Conservation (phyloP, 2,797 vertebrate genomes). For the Alcedo quadribrachys region DNA sequence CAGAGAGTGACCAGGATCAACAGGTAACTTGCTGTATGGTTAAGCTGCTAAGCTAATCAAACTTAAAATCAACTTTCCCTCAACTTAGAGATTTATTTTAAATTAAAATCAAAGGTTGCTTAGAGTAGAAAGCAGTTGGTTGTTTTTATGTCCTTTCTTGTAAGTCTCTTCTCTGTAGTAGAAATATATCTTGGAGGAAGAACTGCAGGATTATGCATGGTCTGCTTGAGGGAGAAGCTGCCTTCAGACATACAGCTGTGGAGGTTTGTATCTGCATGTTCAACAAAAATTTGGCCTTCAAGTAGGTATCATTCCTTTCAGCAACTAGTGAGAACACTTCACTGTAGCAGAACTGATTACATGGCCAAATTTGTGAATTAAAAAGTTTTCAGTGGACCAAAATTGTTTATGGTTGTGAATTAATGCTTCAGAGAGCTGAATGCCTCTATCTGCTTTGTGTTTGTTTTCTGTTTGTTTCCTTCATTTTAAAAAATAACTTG, state of each 20-base stretch:
- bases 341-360: background rate
- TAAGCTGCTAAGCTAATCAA: background rate
- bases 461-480: background rate
- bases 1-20: background rate
- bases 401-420: accelerated
- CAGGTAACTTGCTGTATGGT: background rate
- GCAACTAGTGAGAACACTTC: accelerated
- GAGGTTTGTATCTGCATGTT: background rate
- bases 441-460: background rate
- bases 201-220: background rate
- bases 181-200: background rate
- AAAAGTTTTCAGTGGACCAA: background rate
- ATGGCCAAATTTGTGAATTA: background rate
- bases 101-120: background rate
- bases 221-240: background rate
- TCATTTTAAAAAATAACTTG: background rate
- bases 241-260: accelerated
- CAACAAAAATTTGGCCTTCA: background rate
- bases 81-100: background rate
- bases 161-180: background rate
- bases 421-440: background rate
- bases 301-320: background rate
- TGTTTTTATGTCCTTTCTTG: background rate
- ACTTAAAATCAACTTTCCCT: background rate
- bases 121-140: background rate